A percentile compares a stretch with the other conserved stretches of the same genome.
These are phyloP conservation scores for Crypturellus tataupa DNA, from an alignment of 2,797 vertebrate species.

Conservation along the genomic window DNA sequence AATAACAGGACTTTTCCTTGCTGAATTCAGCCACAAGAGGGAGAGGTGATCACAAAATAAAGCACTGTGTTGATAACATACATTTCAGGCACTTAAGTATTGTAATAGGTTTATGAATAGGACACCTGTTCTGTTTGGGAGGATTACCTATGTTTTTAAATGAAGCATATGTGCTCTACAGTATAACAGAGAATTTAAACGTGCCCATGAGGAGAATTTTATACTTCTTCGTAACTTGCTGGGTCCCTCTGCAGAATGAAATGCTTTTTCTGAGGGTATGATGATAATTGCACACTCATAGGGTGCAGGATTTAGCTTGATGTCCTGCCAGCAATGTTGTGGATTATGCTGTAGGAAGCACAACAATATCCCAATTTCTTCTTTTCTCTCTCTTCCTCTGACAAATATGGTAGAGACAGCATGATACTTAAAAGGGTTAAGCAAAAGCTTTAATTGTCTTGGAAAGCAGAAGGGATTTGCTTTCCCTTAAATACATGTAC, in stretches of 20 bases:
- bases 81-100: background rate
- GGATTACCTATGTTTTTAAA: background rate
- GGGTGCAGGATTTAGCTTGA: background rate
- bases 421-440: background rate
- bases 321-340: background rate
- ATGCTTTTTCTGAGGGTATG: background rate
- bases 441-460: background rate
- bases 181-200: background rate
- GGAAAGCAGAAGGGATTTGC: background rate
- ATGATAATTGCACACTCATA: background rate
- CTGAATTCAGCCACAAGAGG: slow-evolving; percentile 50
- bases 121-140: background rate
- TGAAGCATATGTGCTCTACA: background rate
- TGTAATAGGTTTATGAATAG: background rate
- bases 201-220: background rate
- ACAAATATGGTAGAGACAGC: background rate
- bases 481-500: background rate
- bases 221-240: background rate
- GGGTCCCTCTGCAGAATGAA: background rate
- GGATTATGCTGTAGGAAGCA: background rate
- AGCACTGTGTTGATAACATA: background rate
- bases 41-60: slow-evolving; percentile 18
- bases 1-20: background rate
- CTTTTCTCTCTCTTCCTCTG: background rate
- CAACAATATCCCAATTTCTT: background rate